A percentile compares a stretch with the other conserved stretches of the same genome.
Evolutionary conservation across 2,888 invertebrate genomes (phyloP).

Genomic region (Ctena decussata): DNA sequence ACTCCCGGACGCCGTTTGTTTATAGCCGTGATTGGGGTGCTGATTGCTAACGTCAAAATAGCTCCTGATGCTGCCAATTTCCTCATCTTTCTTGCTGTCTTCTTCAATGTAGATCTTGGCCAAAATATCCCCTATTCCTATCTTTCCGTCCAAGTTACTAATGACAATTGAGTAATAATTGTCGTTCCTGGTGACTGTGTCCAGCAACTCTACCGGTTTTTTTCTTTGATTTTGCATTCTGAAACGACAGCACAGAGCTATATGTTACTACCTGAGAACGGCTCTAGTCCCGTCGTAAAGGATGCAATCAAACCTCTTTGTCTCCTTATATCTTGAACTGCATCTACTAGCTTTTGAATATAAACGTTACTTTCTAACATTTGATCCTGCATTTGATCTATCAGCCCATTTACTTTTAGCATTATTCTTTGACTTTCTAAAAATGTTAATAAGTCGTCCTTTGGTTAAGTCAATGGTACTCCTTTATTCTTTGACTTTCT

Average conservation of each 20-base stretch:
- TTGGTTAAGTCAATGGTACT: neutral
- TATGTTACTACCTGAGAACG: neutral
- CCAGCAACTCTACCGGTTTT: neutral
- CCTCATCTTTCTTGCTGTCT: too few species aligned
- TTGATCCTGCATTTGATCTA: too few species aligned
- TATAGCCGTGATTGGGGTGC: too few species aligned
- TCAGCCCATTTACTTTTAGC: neutral
- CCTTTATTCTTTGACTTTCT: neutral
- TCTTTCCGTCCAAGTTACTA: neutral
- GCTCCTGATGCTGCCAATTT: too few species aligned
- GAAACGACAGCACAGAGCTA: neutral
- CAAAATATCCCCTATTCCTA: neutral
- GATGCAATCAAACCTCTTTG: too few species aligned
- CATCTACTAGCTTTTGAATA: too few species aligned
- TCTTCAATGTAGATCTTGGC: too few species aligned
- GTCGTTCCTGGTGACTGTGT: neutral
- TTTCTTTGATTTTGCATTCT: neutral
- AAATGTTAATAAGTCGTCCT: neutral
- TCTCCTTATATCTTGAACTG: too few species aligned
- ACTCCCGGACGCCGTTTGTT: too few species aligned
- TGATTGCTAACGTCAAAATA: too few species aligned
- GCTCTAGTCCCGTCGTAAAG: too few species aligned
- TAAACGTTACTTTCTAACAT: too few species aligned
- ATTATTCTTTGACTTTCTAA: neutral
- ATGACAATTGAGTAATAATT: neutral